Conservation (phyloP, 1,140 invertebrate species). For the Lepeophtheirus salmonis region DNA sequence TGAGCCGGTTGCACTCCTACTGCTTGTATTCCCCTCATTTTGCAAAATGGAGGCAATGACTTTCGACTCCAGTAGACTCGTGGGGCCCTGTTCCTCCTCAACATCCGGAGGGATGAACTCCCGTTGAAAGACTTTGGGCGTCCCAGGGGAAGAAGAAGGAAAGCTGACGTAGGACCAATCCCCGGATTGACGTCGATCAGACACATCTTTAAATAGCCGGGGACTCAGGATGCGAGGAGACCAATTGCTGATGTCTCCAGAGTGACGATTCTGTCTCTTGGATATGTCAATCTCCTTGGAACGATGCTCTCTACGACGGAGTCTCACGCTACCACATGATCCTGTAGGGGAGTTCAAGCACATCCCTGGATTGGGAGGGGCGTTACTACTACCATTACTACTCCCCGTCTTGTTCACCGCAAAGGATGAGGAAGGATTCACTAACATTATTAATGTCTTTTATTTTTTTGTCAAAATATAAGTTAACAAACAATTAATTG, state of each 20-base stretch:
- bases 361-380: too few species aligned
- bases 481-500: too few species aligned
- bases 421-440: too few species aligned
- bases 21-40: constrained; percentile 1
- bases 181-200: not conserved
- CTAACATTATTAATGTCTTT: too few species aligned
- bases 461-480: too few species aligned
- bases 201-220: not conserved
- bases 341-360: not conserved
- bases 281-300: not conserved
- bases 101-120: not conserved
- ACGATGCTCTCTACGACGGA: not conserved
- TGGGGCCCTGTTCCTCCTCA: not conserved
- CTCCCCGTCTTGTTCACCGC: too few species aligned
- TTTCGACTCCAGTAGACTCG: not conserved
- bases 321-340: not conserved
- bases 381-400: too few species aligned
- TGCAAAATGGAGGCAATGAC: constrained; percentile 6
- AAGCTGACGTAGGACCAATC: constrained; percentile 10
- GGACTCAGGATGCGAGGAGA: not conserved
- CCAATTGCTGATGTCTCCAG: constrained; percentile 6
- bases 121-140: not conserved
- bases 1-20: not conserved
- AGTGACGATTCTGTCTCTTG: constrained; percentile 9
- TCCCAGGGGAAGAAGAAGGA: not conserved